A percentile compares a stretch with the other conserved stretches of the same genome.
These are phyloP conservation scores for Synanthedon myopaeformis DNA, from an alignment of 2,888 invertebrate species.

Conservation along the genomic window DNA sequence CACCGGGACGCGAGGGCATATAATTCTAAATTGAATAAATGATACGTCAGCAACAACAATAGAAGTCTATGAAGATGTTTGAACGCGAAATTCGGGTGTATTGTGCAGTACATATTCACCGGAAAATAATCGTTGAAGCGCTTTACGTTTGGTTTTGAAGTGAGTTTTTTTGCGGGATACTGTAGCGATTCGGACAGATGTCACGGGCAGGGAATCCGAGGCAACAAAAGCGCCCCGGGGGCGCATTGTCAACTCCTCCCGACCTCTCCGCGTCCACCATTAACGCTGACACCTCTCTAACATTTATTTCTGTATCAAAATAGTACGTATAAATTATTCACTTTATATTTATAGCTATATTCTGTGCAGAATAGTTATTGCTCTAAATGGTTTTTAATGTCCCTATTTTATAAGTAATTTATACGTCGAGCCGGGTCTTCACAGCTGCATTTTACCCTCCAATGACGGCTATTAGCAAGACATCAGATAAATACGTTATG, in stretches of 20 bases:
- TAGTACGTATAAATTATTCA: conserved; percentile 57
- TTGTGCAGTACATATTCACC: conserved; percentile 31
- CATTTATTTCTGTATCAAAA: conserved; percentile 58
- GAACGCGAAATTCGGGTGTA: conserved; percentile 20
- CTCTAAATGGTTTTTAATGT: conserved; percentile 68
- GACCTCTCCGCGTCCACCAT: conserved; percentile 50
- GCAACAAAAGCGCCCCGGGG: conserved; percentile 63
- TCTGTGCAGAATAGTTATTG: conserved; percentile 54
- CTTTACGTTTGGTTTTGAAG: conserved; percentile 52
- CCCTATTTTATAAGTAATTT: conserved; percentile 62
- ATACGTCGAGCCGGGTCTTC: conserved; percentile 36
- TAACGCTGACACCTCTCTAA: conserved; percentile 59
- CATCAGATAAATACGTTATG: conserved; percentile 46
- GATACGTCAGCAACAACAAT: conserved; percentile 56
- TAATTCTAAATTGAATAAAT: conserved; percentile 49
- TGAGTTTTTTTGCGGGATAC: conserved; percentile 66
- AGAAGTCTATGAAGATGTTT: conserved; percentile 47
- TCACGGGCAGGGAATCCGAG: conserved; percentile 58
- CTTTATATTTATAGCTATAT: conserved; percentile 51
- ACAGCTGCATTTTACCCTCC: conserved; percentile 60
- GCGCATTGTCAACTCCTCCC: conserved; percentile 52
- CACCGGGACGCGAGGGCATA: conserved; percentile 35
- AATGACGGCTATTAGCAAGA: conserved; percentile 54
- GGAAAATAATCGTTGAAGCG: conserved; percentile 47
- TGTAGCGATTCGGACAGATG: conserved; percentile 68